A percentile compares a stretch with the other conserved stretches of the same genome.
phyloP scores from a whole-genome alignment of 2,113 vertebrate species.

The Phrynosoma blainvillii region DNA sequence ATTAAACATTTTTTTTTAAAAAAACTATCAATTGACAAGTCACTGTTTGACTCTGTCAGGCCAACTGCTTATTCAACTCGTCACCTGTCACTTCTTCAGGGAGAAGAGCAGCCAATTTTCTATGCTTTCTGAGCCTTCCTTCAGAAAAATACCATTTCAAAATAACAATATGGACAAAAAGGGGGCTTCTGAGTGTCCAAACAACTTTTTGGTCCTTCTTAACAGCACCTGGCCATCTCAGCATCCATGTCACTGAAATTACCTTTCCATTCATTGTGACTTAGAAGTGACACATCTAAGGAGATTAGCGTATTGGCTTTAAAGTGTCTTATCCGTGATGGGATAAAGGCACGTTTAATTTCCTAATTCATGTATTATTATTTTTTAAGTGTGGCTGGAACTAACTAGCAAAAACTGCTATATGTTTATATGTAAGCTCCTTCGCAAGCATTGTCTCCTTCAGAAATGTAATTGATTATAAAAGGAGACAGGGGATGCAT shows the following conservation, averaged over 20 bases:
- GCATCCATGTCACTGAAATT: neutral
- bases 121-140: neutral
- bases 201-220: neutral
- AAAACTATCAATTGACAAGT: too few species aligned
- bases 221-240: neutral
- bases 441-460: neutral
- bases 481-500: too few species aligned
- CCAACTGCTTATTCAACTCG: too few species aligned
- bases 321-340: too few species aligned
- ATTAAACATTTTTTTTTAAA: too few species aligned
- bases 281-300: neutral
- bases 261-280: neutral
- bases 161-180: neutral
- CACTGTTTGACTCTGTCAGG: too few species aligned
- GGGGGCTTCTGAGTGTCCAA: neutral
- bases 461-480: neutral
- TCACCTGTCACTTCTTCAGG: too few species aligned
- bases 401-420: neutral
- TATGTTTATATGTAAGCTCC: neutral
- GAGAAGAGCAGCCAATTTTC: too few species aligned
- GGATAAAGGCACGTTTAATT: too few species aligned
- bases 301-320: too few species aligned
- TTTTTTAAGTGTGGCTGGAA: neutral
- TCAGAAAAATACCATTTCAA: neutral
- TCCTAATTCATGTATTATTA: too few species aligned